These are phyloP conservation scores for Sandelia bainsii DNA, from an alignment of 2,797 vertebrate genomes.

Conservation along the genomic window DNA sequence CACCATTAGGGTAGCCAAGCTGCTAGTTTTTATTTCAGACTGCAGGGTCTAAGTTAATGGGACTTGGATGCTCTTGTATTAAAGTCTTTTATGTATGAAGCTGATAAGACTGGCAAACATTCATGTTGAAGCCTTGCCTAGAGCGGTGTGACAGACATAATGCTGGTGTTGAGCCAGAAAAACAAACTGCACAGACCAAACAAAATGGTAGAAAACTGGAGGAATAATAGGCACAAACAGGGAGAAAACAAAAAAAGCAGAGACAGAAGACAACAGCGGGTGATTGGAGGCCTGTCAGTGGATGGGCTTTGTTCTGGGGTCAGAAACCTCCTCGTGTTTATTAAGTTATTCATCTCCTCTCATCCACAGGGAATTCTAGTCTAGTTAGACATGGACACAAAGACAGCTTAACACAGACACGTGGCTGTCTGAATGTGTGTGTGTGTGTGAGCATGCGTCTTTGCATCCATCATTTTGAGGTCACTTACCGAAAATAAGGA, in stretches of 20 bases:
- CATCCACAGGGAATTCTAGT: constrained; percentile 26
- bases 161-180: not conserved
- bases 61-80: not conserved
- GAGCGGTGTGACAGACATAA: not conserved
- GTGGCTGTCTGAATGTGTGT: not conserved
- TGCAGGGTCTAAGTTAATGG: not conserved
- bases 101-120: constrained; percentile 50
- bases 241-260: constrained; percentile 1
- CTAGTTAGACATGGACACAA: not conserved
- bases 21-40: too few relatives aligned
- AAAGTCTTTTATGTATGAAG: constrained; percentile 29
- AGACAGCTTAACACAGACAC: constrained; percentile 16
- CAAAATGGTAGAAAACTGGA: not conserved
- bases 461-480: not conserved
- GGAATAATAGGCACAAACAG: not conserved
- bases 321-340: constrained; percentile 35
- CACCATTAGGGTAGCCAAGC: too few relatives aligned
- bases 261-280: not conserved
- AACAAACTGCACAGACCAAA: not conserved
- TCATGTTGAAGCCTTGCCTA: not conserved
- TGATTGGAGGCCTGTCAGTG: not conserved
- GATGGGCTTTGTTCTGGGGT: constrained; percentile 43
- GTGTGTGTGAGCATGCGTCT: not conserved
- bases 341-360: constrained; percentile 32
- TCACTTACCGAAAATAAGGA: not conserved